Evolutionary conservation across 2,797 vertebrate genomes (phyloP).

Genomic region (Buceros bicornis): DNA sequence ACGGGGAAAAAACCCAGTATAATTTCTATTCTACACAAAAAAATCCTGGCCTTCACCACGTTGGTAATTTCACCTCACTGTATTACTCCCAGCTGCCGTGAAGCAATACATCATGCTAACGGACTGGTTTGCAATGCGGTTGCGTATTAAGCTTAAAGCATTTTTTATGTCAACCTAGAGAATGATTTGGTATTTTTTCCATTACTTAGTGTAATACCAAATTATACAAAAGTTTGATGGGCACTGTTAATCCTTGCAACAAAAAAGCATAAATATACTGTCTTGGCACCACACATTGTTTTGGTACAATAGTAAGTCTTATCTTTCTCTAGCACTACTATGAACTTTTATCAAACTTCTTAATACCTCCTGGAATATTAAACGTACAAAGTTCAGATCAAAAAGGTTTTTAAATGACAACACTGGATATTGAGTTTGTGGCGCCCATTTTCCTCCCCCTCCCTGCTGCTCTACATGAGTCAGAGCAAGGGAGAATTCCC

Average conservation of each 20-base stretch:
- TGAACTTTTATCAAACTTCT: conserved; percentile 13
- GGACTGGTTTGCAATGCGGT: background rate
- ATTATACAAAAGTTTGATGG: background rate
- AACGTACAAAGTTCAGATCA: conserved; percentile 14
- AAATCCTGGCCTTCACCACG: background rate
- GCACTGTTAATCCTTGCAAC: background rate
- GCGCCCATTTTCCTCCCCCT: conserved; percentile 13
- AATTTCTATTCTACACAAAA: background rate
- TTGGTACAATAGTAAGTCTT: conserved; percentile 60
- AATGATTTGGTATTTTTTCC: background rate
- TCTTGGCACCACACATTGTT: conserved; percentile 37
- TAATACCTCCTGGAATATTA: conserved; percentile 15
- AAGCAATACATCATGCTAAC: background rate
- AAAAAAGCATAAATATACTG: conserved; percentile 30
- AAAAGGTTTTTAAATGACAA: conserved; percentile 35
- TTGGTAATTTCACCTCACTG: background rate
- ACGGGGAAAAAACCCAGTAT: background rate
- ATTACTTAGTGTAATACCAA: background rate
- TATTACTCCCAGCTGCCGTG: background rate
- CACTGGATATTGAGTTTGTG: background rate
- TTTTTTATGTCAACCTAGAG: background rate
- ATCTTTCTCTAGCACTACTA: conserved; percentile 60
- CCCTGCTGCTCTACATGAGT: background rate
- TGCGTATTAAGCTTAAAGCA: background rate
- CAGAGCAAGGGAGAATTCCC: conserved; percentile 43